Base-by-base conservation (phyloP, 2,113 vertebrate genomes). In the Odontesthes bonariensis region DNA sequence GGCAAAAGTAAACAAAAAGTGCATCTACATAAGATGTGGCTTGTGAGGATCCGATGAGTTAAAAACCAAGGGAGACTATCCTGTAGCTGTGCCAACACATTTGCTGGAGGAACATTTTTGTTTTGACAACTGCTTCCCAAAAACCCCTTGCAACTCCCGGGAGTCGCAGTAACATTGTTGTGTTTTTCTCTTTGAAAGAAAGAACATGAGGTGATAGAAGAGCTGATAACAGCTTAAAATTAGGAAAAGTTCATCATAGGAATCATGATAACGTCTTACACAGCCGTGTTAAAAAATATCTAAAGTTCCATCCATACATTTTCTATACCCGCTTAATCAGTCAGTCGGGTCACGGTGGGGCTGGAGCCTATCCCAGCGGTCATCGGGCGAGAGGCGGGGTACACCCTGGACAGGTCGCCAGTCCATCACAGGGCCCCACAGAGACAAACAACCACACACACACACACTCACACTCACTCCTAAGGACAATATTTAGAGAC, bases 1-100 rank as follows among this genome's bases (percentile, higher is more conserved):
- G 87, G 85, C 60, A 77, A 87, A 80, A 74, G 83, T 91, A 74
- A 83, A 81, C 67, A 76, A 57, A 60, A 69, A 1, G 11, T 8
- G 42, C 8, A 84, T 82, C 61, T 73, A 38, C 68, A 84, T 66
- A 57, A 56, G 38, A 57, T 57, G 72, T 57, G 33, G 65, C 67
- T 82, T 31, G 33, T 66, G 35, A 52, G 70, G 17, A 17, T 49
- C 6, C 46, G 19, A 17, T 8, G 17, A 49, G 46, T 8, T 19
- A 49, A 17, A 49, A 49, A 47, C 19, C 16, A n/a, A 49, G 46
- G 46, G 58, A 57, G 33, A 16, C 58, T 35, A 6, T 79, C 64
- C 75, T 32, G 61, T 69, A 84, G 60, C 73, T 73, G 3, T 17
- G 52, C 33, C 46, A 38, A 10, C 60, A 53, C 32, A 44, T 46